Percentiles rank a stretch among this genome's conserved stretches.
These are phyloP conservation scores for Blomia tropicalis DNA, from an alignment of 2,888 invertebrate genomes.

Conservation along the genomic window DNA sequence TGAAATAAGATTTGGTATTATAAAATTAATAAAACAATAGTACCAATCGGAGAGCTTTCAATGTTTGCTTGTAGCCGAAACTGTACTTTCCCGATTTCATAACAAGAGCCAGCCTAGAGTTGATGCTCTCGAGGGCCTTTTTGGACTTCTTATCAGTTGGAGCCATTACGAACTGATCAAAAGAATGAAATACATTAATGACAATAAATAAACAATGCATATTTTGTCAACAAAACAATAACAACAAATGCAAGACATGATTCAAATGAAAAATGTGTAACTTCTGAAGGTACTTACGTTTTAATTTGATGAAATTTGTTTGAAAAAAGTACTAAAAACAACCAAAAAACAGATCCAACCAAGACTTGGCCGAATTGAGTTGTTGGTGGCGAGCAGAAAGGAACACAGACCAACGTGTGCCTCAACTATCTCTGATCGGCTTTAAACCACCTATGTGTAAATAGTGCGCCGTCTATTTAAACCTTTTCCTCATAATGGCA, in stretches of 20 bases:
- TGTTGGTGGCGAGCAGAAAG: background rate
- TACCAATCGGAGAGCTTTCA: constrained; percentile 64
- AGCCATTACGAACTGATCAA: constrained; percentile 3
- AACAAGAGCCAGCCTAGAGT: constrained; percentile 88
- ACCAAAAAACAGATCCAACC: background rate
- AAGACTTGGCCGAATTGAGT: background rate
- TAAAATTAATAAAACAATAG: too few species aligned
- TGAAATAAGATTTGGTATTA: background rate
- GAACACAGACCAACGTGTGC: background rate
- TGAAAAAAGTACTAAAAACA: background rate
- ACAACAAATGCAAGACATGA: background rate
- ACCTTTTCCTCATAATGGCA: background rate
- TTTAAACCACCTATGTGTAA: background rate
- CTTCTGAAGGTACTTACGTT: background rate
- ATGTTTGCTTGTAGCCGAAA: constrained; percentile 89
- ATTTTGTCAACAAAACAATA: background rate
- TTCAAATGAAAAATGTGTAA: background rate
- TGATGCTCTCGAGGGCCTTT: constrained; percentile 98
- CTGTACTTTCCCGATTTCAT: constrained; percentile 99
- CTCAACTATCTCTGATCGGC: background rate
- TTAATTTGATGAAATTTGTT: background rate
- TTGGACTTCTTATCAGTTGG: constrained; percentile 42
- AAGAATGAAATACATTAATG: too few species aligned
- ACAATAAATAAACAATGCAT: too few species aligned
- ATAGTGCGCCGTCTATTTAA: background rate